Conservation (phyloP, 2,888 invertebrate genomes). For the Caenorhabditis sp. region DNA sequence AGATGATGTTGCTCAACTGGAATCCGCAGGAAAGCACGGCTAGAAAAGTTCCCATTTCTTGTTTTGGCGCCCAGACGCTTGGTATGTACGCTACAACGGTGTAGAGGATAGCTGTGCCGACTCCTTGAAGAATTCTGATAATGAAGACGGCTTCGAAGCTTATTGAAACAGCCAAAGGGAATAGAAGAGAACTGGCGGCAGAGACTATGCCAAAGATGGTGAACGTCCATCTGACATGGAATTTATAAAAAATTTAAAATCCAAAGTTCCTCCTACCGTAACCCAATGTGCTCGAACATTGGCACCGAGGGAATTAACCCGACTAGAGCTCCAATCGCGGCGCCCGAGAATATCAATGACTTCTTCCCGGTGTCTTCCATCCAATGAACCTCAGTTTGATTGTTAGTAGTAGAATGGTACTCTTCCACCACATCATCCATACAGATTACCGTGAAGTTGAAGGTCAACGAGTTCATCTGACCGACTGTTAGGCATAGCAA, state of each 20-base stretch:
- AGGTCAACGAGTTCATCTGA: constrained; percentile 51
- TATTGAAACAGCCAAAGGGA: constrained; percentile 58
- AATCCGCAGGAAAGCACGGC: constrained; percentile 57
- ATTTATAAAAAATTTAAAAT: no score
- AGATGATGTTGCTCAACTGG: constrained; percentile 55
- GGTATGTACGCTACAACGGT: constrained; percentile 61
- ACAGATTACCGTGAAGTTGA: constrained; percentile 64
- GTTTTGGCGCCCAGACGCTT: constrained; percentile 59
- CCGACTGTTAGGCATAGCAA: constrained; percentile 49
- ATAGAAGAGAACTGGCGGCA: constrained; percentile 59
- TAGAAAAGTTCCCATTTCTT: constrained; percentile 61
- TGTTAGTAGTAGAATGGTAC: constrained; percentile 28
- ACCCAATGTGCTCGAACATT: constrained; percentile 54
- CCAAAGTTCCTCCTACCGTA: constrained; percentile 32
- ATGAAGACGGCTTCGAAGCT: constrained; percentile 58
- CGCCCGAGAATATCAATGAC: constrained; percentile 59
- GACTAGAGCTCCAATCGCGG: constrained; percentile 60
- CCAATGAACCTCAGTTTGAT: constrained; percentile 54
- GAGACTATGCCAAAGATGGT: constrained; percentile 56
- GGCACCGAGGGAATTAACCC: constrained; percentile 58
- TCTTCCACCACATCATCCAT: constrained; percentile 58
- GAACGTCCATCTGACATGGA: constrained; percentile 28
- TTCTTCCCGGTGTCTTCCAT: constrained; percentile 59
- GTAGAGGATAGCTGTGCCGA: constrained; percentile 57
- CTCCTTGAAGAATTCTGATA: constrained; percentile 60